A percentile compares a stretch with the other conserved stretches of the same genome.
Evolutionary conservation across 2,888 invertebrate genomes (phyloP).

Genomic region (Sinohyriopsis cumingii): DNA sequence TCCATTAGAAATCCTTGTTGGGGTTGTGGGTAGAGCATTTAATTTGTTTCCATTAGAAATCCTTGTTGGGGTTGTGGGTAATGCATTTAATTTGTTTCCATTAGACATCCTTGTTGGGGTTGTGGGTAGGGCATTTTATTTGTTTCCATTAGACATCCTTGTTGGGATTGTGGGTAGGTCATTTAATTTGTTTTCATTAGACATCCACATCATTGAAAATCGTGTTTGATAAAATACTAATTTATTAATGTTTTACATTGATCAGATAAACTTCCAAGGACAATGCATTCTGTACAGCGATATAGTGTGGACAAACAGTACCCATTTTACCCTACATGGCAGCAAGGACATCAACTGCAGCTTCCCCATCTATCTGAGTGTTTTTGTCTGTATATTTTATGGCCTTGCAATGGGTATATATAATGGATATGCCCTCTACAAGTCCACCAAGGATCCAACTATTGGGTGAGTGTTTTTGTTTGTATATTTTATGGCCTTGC

Average conservation of each 20-base stretch:
- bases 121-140: too few species aligned
- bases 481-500: slow-evolving; percentile 51
- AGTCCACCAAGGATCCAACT: slow-evolving; percentile 42
- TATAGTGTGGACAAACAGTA: slow-evolving; percentile 33
- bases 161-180: too few species aligned
- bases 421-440: slow-evolving; percentile 44
- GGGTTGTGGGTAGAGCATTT: too few species aligned
- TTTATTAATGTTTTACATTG: slow-evolving; percentile 14
- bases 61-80: too few species aligned
- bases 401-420: slow-evolving; percentile 45
- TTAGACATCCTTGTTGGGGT: too few species aligned
- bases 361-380: slow-evolving; percentile 50
- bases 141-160: too few species aligned
- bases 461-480: slow-evolving; percentile 57
- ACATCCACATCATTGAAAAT: too few species aligned
- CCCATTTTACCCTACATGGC: slow-evolving; percentile 21
- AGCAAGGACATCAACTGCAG: slow-evolving; percentile 41
- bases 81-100: too few species aligned
- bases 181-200: too few species aligned
- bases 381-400: slow-evolving; percentile 55
- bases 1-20: too few species aligned
- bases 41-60: too few species aligned
- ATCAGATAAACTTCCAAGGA: slow-evolving; percentile 52
- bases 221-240: not conserved
- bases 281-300: slow-evolving; percentile 52